These are phyloP conservation scores for Physocephala rufipes DNA, from an alignment of 2,888 invertebrate genomes.

Conservation along the genomic window DNA sequence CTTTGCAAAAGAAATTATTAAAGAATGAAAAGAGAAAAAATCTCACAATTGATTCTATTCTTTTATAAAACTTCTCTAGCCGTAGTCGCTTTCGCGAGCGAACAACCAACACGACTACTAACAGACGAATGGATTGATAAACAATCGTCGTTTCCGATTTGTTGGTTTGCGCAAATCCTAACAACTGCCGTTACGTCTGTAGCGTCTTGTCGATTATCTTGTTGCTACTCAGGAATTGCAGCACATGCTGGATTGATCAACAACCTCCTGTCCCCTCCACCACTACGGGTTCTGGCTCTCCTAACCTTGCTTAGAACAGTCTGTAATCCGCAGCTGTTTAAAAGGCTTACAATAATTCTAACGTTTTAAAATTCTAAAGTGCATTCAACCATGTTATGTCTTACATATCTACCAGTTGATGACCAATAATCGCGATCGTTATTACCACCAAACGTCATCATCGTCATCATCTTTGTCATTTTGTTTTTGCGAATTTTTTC, in stretches of 20 bases:
- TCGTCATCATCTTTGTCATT: too few species aligned
- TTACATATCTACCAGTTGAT: not conserved
- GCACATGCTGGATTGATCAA: not conserved
- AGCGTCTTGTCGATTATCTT: not conserved
- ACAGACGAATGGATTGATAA: not conserved
- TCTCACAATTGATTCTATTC: too few species aligned
- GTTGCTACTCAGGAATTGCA: not conserved
- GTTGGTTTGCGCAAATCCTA: not conserved
- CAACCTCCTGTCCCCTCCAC: too few species aligned
- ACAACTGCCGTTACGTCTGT: not conserved
- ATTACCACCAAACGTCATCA: too few species aligned
- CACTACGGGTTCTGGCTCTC: not conserved
- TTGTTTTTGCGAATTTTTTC: not conserved
- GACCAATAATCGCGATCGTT: not conserved
- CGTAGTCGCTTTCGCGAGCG: too few species aligned
- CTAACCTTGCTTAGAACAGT: not conserved
- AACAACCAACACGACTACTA: not conserved
- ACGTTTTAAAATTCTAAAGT: not conserved
- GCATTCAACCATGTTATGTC: constrained; percentile 2
- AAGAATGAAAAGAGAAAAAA: too few species aligned
- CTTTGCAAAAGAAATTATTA: too few species aligned
- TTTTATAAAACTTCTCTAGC: too few species aligned
- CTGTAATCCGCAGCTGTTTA: not conserved
- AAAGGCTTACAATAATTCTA: not conserved
- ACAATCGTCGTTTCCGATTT: not conserved